Evolutionary conservation across 2,888 invertebrate genomes (phyloP).

Genomic region (Trissolcus japonicus): DNA sequence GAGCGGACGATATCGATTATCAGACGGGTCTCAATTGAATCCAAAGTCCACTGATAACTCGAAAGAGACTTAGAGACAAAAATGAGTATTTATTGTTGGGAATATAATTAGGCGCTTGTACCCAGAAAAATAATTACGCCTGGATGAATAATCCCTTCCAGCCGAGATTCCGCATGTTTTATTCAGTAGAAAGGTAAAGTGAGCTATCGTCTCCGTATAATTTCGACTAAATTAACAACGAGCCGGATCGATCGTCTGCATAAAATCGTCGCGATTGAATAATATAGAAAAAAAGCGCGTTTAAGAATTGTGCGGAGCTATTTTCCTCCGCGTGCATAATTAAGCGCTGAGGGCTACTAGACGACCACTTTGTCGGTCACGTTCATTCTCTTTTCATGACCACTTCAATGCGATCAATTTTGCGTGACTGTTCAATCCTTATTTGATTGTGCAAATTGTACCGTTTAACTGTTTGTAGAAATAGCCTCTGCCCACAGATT

Average conservation of each 20-base stretch:
- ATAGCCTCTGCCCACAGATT: too few species aligned
- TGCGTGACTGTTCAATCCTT: neutral
- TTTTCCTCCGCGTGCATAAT: slow-evolving; percentile 16
- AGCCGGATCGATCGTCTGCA: slow-evolving; percentile 24
- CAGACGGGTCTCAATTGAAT: slow-evolving; percentile 29
- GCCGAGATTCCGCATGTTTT: slow-evolving; percentile 34
- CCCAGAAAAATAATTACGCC: slow-evolving; percentile 13
- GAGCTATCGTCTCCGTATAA: slow-evolving; percentile 19
- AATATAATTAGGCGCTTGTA: slow-evolving; percentile 34
- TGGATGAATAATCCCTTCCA: slow-evolving; percentile 30
- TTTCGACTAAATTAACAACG: slow-evolving; percentile 44
- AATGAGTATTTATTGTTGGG: slow-evolving; percentile 30
- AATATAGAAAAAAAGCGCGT: slow-evolving; percentile 12
- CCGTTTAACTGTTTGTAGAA: too few species aligned
- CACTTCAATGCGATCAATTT: slow-evolving; percentile 3
- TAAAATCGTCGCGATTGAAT: slow-evolving; percentile 14
- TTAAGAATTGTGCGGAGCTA: neutral
- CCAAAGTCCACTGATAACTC: slow-evolving; percentile 18
- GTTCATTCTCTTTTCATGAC: slow-evolving; percentile 20
- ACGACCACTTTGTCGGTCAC: neutral
- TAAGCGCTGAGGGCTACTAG: slow-evolving; percentile 12
- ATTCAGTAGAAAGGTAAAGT: slow-evolving; percentile 34
- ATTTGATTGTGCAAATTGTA: neutral
- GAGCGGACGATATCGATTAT: slow-evolving; percentile 28
- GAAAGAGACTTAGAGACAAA: slow-evolving; percentile 22